Conservation (phyloP, 30 jellyfish, hydroid and myxozoan genomes). For the Mastigias papua region DNA sequence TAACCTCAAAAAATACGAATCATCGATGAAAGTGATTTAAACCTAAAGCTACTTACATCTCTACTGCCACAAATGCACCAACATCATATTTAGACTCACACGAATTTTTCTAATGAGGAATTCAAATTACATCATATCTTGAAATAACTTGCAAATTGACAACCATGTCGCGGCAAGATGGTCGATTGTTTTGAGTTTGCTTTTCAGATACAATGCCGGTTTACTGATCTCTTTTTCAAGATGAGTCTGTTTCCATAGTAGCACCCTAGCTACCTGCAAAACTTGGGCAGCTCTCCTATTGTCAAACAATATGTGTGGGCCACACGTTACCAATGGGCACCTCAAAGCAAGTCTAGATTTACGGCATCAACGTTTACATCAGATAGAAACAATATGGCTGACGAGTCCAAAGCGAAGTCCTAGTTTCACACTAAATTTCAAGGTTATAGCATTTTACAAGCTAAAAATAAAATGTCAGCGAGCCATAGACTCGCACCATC, state of each 20-base stretch:
- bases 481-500: slow-evolving; percentile 18
- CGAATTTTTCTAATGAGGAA: slow-evolving; percentile 28
- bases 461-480: slow-evolving; percentile 1
- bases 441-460: background rate
- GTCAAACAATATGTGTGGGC: background rate
- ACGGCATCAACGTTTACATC: background rate
- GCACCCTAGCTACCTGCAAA: background rate
- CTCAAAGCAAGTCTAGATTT: background rate
- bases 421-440: background rate
- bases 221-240: background rate
- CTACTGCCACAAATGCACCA: background rate
- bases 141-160: slow-evolving; percentile 28
- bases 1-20: too few relatives aligned
- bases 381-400: slow-evolving; percentile 7
- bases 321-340: background rate
- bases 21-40: background rate
- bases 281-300: background rate
- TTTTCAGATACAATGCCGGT: background rate
- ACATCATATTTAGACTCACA: background rate
- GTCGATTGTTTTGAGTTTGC: background rate
- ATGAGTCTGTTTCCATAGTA: slow-evolving; percentile 17
- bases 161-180: background rate
- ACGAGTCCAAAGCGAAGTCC: background rate
- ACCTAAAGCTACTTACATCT: background rate
- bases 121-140: slow-evolving; percentile 64